A percentile compares a stretch with the other conserved stretches of the same genome.
Evolutionary conservation across 2,113 vertebrate species (phyloP).

Genomic region (Proteles cristata): DNA sequence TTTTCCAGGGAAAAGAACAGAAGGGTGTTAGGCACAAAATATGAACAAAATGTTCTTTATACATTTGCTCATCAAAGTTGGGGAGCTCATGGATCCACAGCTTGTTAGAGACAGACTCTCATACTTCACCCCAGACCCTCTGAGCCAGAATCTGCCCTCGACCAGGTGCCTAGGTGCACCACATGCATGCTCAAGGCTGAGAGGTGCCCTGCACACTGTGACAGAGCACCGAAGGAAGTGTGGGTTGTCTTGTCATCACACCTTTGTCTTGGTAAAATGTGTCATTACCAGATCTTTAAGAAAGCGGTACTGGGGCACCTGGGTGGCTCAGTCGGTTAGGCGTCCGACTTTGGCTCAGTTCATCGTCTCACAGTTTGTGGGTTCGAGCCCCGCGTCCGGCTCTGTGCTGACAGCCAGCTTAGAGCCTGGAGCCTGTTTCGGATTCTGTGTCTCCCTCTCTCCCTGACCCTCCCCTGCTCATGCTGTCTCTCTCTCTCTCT

Average conservation of each 20-base stretch:
- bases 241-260: background rate
- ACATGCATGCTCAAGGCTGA: background rate
- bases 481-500: no score
- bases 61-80: background rate
- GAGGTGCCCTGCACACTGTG: accelerated
- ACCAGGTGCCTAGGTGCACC: background rate
- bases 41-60: background rate
- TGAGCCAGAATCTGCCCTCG: background rate
- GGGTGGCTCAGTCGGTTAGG: no score
- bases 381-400: no score
- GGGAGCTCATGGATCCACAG: background rate
- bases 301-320: no score
- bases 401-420: no score
- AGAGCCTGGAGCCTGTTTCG: no score
- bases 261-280: background rate
- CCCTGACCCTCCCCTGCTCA: no score
- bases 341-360: no score
- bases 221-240: no score
- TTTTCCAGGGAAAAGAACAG: background rate
- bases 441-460: no score
- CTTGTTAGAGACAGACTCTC: background rate
- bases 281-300: background rate
- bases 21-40: background rate
- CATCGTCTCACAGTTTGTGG: no score
- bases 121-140: background rate